Percentiles rank a stretch among this genome's conserved stretches.
phyloP scores from a whole-genome alignment of 1,140 invertebrate genomes.

The Platyura marginata region DNA sequence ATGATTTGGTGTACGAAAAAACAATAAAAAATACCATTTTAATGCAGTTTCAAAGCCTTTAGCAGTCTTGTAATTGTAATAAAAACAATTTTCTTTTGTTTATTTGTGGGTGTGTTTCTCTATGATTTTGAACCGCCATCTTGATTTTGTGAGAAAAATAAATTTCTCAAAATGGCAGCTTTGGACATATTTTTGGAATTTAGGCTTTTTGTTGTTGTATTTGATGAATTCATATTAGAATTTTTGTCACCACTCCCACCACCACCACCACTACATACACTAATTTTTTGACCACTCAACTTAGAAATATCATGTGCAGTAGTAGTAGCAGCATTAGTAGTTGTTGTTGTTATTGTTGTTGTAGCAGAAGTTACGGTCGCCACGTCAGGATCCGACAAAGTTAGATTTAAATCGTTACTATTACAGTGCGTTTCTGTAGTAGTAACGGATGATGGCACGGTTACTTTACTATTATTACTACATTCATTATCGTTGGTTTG shows the following conservation, averaged over 20 bases:
- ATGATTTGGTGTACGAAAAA: no score
- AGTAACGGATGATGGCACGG: not conserved
- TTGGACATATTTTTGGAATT: constrained; percentile 3
- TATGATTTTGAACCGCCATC: not conserved
- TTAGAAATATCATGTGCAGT: not conserved
- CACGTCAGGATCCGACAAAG: not conserved
- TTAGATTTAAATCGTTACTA: no score
- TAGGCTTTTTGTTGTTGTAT: not conserved
- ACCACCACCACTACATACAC: not conserved
- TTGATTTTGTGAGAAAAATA: constrained; percentile 4
- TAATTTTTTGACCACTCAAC: not conserved
- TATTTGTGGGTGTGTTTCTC: not conserved
- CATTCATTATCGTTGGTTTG: not conserved
- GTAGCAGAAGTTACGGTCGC: not conserved
- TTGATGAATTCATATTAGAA: no score
- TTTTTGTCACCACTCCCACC: not conserved
- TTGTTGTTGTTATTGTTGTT: not conserved
- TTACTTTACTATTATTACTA: not conserved
- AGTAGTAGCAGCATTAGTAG: not conserved
- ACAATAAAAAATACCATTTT: not conserved
- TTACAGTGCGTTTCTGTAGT: not conserved
- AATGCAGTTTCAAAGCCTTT: not conserved
- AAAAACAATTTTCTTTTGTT: not conserved
- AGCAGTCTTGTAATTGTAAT: not conserved
- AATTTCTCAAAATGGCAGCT: constrained; percentile 4